Evolutionary conservation across 2,888 invertebrate species (phyloP).

Genomic region (Timandra comae): DNA sequence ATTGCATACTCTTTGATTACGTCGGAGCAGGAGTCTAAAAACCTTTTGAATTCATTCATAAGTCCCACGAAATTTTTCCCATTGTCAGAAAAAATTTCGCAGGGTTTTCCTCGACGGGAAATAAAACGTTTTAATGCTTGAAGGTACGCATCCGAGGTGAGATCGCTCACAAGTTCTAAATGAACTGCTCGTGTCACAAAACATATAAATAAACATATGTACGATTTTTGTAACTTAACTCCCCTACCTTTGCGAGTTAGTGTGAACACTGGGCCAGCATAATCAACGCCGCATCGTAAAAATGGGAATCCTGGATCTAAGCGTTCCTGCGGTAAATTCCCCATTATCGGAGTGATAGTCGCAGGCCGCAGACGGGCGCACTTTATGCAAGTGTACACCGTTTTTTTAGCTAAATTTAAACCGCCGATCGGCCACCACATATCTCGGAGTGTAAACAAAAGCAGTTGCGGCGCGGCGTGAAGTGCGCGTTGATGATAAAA

Average conservation of each 20-base stretch:
- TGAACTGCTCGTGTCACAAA: background rate
- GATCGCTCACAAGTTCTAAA: background rate
- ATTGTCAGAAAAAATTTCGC: background rate
- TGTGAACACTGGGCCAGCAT: constrained; percentile 11
- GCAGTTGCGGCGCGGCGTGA: constrained; percentile 1
- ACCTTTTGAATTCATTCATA: background rate
- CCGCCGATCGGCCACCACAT: constrained; percentile 5
- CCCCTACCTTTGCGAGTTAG: constrained; percentile 11
- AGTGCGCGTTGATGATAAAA: too few relatives aligned
- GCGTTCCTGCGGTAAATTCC: constrained; percentile 1
- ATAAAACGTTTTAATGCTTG: background rate
- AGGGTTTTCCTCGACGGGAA: background rate
- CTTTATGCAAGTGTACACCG: background rate
- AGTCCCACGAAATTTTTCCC: background rate
- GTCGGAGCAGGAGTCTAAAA: background rate
- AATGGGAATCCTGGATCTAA: constrained; percentile 2
- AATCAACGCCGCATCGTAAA: constrained; percentile 1
- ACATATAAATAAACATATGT: background rate
- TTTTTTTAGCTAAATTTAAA: background rate
- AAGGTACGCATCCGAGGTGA: background rate
- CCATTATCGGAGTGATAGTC: constrained; percentile 2
- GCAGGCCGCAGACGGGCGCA: constrained; percentile 1
- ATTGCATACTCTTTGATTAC: constrained; percentile 1
- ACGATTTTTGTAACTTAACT: constrained; percentile 2
- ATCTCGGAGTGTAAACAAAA: constrained; percentile 4